These are phyloP conservation scores for Centroberyx gerrardi DNA, from an alignment of 2,797 vertebrate genomes.

Conservation along the genomic window DNA sequence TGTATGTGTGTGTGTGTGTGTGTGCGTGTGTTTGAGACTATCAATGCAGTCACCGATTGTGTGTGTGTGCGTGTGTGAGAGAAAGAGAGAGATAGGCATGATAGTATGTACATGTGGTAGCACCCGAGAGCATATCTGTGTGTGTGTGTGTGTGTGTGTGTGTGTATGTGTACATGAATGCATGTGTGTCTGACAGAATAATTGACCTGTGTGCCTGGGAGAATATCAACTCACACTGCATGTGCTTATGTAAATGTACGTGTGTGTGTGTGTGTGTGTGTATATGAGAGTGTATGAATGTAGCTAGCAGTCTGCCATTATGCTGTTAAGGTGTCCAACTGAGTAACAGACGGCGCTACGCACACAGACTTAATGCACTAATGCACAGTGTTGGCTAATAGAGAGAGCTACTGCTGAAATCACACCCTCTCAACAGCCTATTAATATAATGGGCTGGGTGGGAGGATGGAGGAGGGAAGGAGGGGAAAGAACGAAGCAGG, in stretches of 20 bases:
- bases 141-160: conserved; percentile 6
- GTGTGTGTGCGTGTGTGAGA: background rate
- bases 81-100: background rate
- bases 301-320: conserved; percentile 40
- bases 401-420: conserved; percentile 66
- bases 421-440: conserved; percentile 57
- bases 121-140: background rate
- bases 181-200: background rate
- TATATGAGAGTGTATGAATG: conserved; percentile 36
- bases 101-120: conserved; percentile 3
- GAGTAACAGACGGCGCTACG: conserved; percentile 45
- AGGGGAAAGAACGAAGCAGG: background rate
- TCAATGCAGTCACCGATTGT: background rate
- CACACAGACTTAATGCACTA: conserved; percentile 63
- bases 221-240: background rate
- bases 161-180: background rate
- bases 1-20: background rate
- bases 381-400: conserved; percentile 63
- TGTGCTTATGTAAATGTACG: background rate
- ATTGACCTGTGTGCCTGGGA: background rate
- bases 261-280: background rate
- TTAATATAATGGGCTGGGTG: conserved; percentile 65
- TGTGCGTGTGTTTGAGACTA: background rate
- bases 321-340: conserved; percentile 52
- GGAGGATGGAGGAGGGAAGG: conserved; percentile 7